phyloP scores from a whole-genome alignment of 2,113 vertebrate genomes.

The Heteronetta atricapilla region DNA sequence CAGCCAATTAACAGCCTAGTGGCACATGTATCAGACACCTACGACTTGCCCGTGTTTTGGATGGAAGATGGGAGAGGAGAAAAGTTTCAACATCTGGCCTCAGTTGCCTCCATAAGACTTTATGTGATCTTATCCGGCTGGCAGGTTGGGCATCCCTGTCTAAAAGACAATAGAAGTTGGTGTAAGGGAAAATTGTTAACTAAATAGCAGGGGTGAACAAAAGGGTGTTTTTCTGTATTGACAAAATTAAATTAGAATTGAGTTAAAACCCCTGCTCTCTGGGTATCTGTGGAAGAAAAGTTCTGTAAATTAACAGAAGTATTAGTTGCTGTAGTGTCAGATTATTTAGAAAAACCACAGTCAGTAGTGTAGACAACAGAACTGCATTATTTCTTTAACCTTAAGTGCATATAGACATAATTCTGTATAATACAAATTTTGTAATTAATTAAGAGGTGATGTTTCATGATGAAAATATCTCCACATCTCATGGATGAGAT shows the following conservation, averaged over 20 bases:
- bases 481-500: not conserved
- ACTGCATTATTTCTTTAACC: not conserved
- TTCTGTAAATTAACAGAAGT: not conserved
- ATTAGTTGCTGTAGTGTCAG: not conserved
- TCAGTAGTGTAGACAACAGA: not conserved
- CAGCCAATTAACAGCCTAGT: too few relatives aligned
- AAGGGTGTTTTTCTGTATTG: not conserved
- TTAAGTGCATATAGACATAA: fast-evolving
- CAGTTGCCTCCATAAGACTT: not conserved
- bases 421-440: not conserved
- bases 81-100: not conserved
- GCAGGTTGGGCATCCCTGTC: not conserved
- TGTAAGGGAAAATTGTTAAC: not conserved
- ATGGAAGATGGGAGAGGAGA: not conserved
- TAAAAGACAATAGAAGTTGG: not conserved
- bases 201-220: not conserved
- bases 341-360: not conserved
- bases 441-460: not conserved
- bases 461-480: not conserved
- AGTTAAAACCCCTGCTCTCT: not conserved
- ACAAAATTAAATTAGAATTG: not conserved
- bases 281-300: not conserved
- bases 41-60: not conserved
- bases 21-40: fast-evolving
- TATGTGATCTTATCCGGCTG: not conserved